Evolutionary conservation across 2,797 vertebrate genomes (phyloP).

Genomic region (Morelia viridis): DNA sequence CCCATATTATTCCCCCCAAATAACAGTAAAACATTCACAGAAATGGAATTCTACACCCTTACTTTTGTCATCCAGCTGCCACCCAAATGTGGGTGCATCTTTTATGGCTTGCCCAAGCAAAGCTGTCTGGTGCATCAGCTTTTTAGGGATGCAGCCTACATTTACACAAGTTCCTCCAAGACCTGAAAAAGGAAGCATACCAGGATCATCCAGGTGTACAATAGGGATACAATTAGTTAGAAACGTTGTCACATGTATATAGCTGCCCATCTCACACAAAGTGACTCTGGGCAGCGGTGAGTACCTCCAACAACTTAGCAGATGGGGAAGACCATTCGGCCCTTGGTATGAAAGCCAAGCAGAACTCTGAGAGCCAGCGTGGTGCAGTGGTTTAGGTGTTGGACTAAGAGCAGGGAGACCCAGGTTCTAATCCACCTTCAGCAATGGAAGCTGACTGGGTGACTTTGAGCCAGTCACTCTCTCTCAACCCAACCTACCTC

Average conservation of each 20-base stretch:
- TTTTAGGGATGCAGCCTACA: slow-evolving; percentile 80
- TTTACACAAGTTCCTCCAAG: slow-evolving; percentile 81
- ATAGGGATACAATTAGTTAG: background rate
- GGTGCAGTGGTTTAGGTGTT: background rate
- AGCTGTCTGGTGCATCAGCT: slow-evolving; percentile 82
- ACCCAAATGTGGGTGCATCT: slow-evolving; percentile 80
- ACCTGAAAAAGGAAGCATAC: slow-evolving; percentile 62
- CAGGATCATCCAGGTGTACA: background rate
- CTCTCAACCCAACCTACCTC: background rate
- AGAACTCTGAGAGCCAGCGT: background rate
- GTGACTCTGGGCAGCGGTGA: background rate
- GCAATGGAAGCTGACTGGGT: background rate
- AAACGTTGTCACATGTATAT: too few species aligned
- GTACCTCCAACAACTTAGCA: background rate
- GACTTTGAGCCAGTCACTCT: background rate
- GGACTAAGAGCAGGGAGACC: background rate
- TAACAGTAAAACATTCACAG: background rate
- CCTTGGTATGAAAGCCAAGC: background rate
- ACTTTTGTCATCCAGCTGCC: slow-evolving; percentile 77
- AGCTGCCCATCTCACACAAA: too few species aligned
- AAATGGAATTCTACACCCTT: background rate
- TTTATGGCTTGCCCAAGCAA: slow-evolving; percentile 78
- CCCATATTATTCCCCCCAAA: background rate
- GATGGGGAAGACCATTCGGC: background rate
- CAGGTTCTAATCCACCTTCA: background rate